A percentile compares a stretch with the other conserved stretches of the same genome.
phyloP scores from a whole-genome alignment of 2,888 invertebrate genomes.

The Calameuta idolon region DNA sequence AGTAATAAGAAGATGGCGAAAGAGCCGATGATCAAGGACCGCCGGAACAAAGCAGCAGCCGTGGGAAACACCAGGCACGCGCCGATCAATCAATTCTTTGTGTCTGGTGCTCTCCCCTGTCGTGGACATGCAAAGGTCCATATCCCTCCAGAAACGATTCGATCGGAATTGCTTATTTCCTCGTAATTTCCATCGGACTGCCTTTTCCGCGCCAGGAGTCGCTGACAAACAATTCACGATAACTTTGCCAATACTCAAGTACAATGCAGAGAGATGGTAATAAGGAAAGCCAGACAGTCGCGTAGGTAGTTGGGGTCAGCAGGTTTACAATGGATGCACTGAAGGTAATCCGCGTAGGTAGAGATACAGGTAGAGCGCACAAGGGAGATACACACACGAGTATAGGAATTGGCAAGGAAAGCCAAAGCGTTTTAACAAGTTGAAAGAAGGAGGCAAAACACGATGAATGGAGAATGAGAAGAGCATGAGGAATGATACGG shows the following conservation, averaged over 20 bases:
- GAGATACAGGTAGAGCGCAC: background rate
- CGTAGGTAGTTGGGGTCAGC: background rate
- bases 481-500: background rate
- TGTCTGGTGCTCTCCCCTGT: background rate
- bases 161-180: background rate
- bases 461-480: background rate
- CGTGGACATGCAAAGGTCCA: background rate
- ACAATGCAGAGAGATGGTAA: background rate
- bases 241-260: background rate
- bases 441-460: background rate
- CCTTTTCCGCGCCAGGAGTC: background rate
- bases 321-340: background rate
- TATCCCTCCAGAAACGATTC: background rate
- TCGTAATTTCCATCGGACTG: constrained; percentile 1
- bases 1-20: background rate
- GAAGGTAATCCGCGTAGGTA: background rate
- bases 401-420: background rate
- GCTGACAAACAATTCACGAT: background rate
- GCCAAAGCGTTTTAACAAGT: background rate
- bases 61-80: background rate
- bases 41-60: background rate
- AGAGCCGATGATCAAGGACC: background rate
- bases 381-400: background rate
- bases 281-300: background rate
- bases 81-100: constrained; percentile 7